phyloP scores from a whole-genome alignment of 2,113 vertebrate genomes.

The Istiophorus platypterus region DNA sequence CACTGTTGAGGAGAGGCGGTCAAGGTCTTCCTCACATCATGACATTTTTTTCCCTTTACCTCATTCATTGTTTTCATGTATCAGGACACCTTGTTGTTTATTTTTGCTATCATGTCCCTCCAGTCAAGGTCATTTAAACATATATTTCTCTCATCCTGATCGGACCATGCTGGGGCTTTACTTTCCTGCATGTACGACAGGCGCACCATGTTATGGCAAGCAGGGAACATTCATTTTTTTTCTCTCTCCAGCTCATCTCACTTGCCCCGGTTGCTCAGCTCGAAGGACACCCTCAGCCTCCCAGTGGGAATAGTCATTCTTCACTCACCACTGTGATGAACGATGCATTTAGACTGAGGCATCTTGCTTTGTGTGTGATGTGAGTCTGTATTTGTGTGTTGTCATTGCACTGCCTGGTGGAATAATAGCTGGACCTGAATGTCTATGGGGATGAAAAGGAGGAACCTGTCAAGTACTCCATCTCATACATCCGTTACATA shows the following conservation, averaged over 20 bases:
- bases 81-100: constrained; percentile 18
- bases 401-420: constrained; percentile 41
- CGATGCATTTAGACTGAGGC: constrained; percentile 51
- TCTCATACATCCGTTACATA: background rate
- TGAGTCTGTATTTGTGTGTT: constrained; percentile 40
- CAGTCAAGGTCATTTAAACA: constrained; percentile 45
- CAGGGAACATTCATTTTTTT: constrained; percentile 43
- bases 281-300: constrained; percentile 71
- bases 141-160: constrained; percentile 31
- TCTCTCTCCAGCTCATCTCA: constrained; percentile 38
- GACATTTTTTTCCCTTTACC: background rate
- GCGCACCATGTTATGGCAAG: constrained; percentile 52
- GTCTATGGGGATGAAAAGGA: constrained; percentile 46
- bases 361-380: constrained; percentile 40
- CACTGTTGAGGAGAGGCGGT: background rate
- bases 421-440: constrained; percentile 35
- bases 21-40: background rate
- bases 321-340: constrained; percentile 66
- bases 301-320: constrained; percentile 62
- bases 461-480: background rate
- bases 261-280: constrained; percentile 57
- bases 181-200: constrained; percentile 47
- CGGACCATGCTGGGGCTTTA: constrained; percentile 9
- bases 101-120: constrained; percentile 38
- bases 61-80: constrained; percentile 29